Evolutionary conservation across 2,113 vertebrate species (phyloP), one percentile per base, ranked within the genome.

Genomic region (Polyodon spathula): DNA sequence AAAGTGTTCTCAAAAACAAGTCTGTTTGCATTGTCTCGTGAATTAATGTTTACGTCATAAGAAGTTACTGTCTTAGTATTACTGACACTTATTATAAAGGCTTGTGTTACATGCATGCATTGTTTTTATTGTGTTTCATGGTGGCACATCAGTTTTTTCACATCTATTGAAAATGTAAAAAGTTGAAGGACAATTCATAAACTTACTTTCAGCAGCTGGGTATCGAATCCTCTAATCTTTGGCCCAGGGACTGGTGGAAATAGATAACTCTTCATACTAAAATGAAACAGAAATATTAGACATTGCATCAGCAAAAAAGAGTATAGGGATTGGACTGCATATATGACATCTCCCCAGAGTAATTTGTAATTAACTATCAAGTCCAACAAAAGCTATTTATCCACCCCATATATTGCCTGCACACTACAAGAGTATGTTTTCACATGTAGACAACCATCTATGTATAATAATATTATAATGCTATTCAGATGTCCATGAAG

Each of bases 221-320:
- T 75, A 76, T 98, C 94, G 77, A 98, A 89, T 76, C 95, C 95
- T 84, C 88, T 94, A 73, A 98, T 98, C 80, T 95, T 98, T 1
- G 95, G 95, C 65, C 93, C 92, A 0, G 93, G 95, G 69, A 98
- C 87, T 9, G 95, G 94, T 6, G 94, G 95, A 52, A 97, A 76
- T 61, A 98, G 78, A 62, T 78, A 92, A 56, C 82, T 78, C 75
- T 93, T 79, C 82, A 97, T 82, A 72, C 95, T 98, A 37, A 51
- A 84, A 71, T 67, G 54, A 27, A 6, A 72, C 37, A 64, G 6
- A 56, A 71, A 68, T 40, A 27, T 10, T 6, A 37, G 40, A 15
- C 27, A 27, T 27, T 27, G 27, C 27, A 27, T 27, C 27, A 27
- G 27, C 27, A 27, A 27, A 27, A 27, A 27, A 27, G 1, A 27